phyloP scores from a whole-genome alignment of 2,113 vertebrate genomes.

The Circaetus gallicus region DNA sequence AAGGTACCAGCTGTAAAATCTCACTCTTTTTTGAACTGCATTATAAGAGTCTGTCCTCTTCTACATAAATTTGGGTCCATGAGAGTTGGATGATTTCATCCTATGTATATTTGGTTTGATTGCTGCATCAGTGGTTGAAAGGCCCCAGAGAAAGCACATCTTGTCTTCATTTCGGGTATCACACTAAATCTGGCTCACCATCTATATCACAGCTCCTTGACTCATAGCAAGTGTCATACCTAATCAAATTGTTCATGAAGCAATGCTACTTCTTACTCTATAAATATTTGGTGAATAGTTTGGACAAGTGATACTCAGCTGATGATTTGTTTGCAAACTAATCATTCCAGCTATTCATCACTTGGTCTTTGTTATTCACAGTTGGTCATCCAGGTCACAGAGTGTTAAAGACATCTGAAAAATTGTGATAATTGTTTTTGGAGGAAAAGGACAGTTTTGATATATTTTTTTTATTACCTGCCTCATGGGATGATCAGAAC shows the following conservation, averaged over 20 bases:
- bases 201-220: neutral
- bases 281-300: conserved; percentile 50
- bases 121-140: neutral
- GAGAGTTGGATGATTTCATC: neutral
- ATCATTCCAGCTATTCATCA: conserved; percentile 36
- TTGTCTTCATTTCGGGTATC: neutral
- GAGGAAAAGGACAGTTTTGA: neutral
- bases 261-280: neutral
- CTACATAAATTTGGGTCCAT: neutral
- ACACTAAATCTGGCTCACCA: neutral
- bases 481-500: neutral
- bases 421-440: neutral
- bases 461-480: neutral
- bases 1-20: neutral
- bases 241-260: conserved; percentile 5
- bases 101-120: neutral
- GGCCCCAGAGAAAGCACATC: neutral
- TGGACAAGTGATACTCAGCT: conserved; percentile 39
- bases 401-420: neutral
- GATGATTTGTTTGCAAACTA: conserved; percentile 49
- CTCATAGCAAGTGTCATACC: neutral
- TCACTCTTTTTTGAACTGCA: neutral
- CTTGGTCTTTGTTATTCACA: neutral
- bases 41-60: neutral
- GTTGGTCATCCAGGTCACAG: neutral